Conservation (phyloP, 1,140 invertebrate genomes). For the Drosophila lacertosa region DNA sequence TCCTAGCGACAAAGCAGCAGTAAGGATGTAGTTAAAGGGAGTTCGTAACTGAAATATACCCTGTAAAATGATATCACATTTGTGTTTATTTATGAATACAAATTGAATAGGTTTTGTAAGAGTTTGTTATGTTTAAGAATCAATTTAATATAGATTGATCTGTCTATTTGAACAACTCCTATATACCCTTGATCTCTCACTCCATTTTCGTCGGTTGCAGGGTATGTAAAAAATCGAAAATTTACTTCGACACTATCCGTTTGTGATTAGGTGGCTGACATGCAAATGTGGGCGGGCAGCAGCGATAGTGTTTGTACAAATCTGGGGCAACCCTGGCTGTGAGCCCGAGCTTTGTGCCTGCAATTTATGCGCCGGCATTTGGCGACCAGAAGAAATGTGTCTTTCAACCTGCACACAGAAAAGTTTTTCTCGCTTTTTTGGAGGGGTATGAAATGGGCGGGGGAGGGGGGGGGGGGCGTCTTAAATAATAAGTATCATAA, state of each 20-base stretch:
- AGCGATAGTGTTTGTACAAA: background rate
- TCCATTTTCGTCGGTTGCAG: too few relatives aligned
- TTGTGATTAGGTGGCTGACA: constrained; percentile 80
- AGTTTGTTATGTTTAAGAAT: too few relatives aligned
- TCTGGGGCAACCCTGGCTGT: constrained; percentile 18
- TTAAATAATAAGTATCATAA: constrained; percentile 83
- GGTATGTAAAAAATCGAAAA: constrained; percentile 7
- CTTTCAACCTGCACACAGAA: constrained; percentile 47
- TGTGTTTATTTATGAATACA: background rate
- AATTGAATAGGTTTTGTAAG: too few relatives aligned
- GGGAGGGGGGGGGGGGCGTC: too few relatives aligned
- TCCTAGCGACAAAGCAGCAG: background rate
- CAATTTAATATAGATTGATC: too few relatives aligned
- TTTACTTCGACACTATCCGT: constrained; percentile 72
- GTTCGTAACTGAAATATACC: too few relatives aligned
- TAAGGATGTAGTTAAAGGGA: too few relatives aligned
- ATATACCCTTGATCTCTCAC: too few relatives aligned
- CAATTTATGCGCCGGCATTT: constrained; percentile 61
- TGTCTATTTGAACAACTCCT: background rate
- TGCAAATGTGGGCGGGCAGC: constrained; percentile 61
- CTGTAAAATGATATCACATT: too few relatives aligned
- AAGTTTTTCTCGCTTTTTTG: background rate
- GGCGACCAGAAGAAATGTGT: constrained; percentile 37
- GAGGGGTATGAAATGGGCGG: too few relatives aligned
- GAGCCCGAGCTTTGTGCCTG: constrained; percentile 35